phyloP scores from a whole-genome alignment of 2,113 vertebrate species.

The Ictidomys tridecemlineatus region DNA sequence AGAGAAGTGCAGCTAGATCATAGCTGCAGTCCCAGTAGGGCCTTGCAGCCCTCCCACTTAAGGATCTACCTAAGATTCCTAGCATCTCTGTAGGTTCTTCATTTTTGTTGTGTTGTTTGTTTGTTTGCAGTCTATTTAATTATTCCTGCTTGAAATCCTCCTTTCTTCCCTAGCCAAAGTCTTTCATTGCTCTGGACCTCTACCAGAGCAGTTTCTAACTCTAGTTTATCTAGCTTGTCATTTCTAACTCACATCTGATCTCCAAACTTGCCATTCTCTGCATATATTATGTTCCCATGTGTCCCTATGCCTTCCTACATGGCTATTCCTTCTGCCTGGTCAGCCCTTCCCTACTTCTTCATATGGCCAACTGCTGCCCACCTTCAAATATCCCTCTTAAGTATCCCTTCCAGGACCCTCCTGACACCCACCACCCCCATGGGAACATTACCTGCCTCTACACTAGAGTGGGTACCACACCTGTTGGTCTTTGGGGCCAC shows the following conservation, averaged over 20 bases:
- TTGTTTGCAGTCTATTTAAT: background rate
- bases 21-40: background rate
- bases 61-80: background rate
- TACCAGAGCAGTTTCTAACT: background rate
- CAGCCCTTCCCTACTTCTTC: slow-evolving; percentile 3
- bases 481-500: background rate
- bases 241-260: background rate
- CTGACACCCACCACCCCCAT: background rate
- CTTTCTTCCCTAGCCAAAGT: background rate
- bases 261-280: background rate
- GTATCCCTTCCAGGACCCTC: background rate
- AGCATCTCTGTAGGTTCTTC: background rate
- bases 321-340: background rate
- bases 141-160: slow-evolving; percentile 21
- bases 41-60: background rate
- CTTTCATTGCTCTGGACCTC: background rate
- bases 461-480: background rate
- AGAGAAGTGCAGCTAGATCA: background rate
- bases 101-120: background rate
- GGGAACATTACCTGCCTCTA: background rate
- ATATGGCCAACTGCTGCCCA: background rate
- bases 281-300: background rate
- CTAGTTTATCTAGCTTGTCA: background rate
- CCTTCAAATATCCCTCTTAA: slow-evolving; percentile 5
- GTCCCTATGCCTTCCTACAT: background rate